Percentiles rank a stretch among this genome's conserved stretches.
phyloP scores from a whole-genome alignment of 2,113 vertebrate genomes.

The Papio anubis region DNA sequence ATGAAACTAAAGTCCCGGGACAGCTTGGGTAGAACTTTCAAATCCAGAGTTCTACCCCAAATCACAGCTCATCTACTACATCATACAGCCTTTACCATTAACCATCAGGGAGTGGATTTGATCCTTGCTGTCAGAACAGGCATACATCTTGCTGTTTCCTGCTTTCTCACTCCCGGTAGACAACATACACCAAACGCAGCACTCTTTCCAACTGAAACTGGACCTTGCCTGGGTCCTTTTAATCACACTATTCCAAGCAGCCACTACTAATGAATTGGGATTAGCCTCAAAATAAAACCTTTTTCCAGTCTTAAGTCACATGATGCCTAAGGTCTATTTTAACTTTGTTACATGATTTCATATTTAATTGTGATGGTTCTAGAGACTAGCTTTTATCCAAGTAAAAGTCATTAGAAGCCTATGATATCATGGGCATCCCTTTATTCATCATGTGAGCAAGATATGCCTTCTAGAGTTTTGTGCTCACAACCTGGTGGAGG shows the following conservation, averaged over 20 bases:
- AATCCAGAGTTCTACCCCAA: background rate
- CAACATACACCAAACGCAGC: background rate
- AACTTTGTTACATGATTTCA: background rate
- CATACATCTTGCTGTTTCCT: background rate
- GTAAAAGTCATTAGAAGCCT: background rate
- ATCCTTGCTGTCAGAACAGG: background rate
- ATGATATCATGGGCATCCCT: background rate
- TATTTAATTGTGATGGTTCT: background rate
- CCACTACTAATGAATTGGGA: background rate
- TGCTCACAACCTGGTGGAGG: background rate
- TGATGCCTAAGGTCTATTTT: background rate
- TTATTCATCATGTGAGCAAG: background rate
- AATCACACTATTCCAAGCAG: background rate
- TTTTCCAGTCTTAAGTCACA: background rate
- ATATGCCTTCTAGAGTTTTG: background rate
- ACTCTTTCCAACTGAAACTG: background rate
- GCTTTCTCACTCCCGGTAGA: background rate
- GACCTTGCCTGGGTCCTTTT: background rate
- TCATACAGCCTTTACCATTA: background rate
- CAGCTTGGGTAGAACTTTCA: background rate
- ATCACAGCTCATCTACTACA: background rate
- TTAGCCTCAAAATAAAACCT: background rate
- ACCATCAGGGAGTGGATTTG: fast-evolving
- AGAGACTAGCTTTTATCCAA: background rate
- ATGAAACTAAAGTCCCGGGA: background rate